phyloP scores from a whole-genome alignment of 1,140 invertebrate species.

The Nixonia krombeini region DNA sequence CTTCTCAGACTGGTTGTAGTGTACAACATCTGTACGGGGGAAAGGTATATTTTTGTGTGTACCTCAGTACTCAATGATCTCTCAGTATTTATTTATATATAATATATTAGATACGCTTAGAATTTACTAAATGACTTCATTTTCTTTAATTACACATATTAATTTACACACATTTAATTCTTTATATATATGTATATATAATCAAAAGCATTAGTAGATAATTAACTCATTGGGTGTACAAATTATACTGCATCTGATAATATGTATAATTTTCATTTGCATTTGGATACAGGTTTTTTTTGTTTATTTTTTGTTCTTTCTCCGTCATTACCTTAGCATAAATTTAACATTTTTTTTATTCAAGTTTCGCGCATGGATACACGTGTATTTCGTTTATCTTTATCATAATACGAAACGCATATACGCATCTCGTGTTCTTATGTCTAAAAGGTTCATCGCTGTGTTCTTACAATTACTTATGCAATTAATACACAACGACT shows the following conservation, averaged over 20 bases:
- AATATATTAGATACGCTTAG: slow-evolving; percentile 40
- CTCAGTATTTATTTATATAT: slow-evolving; percentile 12
- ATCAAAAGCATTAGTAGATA: slow-evolving; percentile 59
- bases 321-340: slow-evolving; percentile 3
- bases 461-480: slow-evolving; percentile 7
- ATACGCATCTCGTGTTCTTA: too few relatives aligned
- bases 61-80: slow-evolving; percentile 7
- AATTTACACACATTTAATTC: slow-evolving; percentile 61
- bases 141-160: slow-evolving; percentile 63
- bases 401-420: too few relatives aligned
- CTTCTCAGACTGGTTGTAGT: slow-evolving; percentile 25
- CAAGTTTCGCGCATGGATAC: slow-evolving; percentile 17
- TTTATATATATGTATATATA: slow-evolving; percentile 37
- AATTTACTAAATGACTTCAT: slow-evolving; percentile 59
- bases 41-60: slow-evolving; percentile 10
- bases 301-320: slow-evolving; percentile 14
- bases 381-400: slow-evolving; percentile 11
- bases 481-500: slow-evolving; percentile 45
- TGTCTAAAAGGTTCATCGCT: slow-evolving; percentile 16
- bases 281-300: slow-evolving; percentile 38
- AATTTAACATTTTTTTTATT: slow-evolving; percentile 4
- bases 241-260: slow-evolving; percentile 51
- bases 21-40: slow-evolving; percentile 9
- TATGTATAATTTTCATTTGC: slow-evolving; percentile 15
- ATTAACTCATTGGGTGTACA: slow-evolving; percentile 58